These are phyloP conservation scores for Drosophila macrospina DNA, from an alignment of 2,888 invertebrate species.

Conservation along the genomic window DNA sequence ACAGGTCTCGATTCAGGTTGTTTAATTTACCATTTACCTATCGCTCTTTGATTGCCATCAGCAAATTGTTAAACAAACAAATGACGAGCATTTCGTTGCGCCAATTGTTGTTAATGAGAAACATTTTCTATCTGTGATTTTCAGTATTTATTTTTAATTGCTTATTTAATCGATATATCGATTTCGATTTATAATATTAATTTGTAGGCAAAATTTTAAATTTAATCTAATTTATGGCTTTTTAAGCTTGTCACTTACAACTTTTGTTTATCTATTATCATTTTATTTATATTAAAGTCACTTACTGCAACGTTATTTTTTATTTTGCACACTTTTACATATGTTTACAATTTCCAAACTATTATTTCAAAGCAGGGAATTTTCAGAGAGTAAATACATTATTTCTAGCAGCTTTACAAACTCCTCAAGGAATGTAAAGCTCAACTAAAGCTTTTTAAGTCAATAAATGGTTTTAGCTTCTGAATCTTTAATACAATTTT, in stretches of 20 bases:
- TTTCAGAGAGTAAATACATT: no score
- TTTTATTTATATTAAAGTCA: background rate
- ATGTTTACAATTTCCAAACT: no score
- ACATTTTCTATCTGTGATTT: background rate
- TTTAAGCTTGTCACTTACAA: background rate
- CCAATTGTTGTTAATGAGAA: conserved; percentile 9
- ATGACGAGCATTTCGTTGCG: conserved; percentile 25
- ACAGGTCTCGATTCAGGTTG: background rate
- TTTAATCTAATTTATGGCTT: conserved; percentile 8
- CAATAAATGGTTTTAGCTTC: no score
- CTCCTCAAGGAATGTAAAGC: no score
- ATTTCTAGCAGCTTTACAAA: no score
- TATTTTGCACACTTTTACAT: no score
- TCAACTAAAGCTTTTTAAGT: no score
- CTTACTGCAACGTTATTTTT: no score
- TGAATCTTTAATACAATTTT: no score
- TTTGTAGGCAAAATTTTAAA: no score
- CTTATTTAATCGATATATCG: conserved; percentile 2
- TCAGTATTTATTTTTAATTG: conserved; percentile 2
- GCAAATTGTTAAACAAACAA: conserved; percentile 9
- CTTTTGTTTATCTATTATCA: background rate
- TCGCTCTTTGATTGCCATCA: conserved; percentile 18
- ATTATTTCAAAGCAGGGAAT: no score
- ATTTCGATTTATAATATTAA: conserved; percentile 6
- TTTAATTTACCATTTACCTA: background rate